phyloP scores from a whole-genome alignment of 2,113 vertebrate species.

The Hypocryptadius cinnamomeus region DNA sequence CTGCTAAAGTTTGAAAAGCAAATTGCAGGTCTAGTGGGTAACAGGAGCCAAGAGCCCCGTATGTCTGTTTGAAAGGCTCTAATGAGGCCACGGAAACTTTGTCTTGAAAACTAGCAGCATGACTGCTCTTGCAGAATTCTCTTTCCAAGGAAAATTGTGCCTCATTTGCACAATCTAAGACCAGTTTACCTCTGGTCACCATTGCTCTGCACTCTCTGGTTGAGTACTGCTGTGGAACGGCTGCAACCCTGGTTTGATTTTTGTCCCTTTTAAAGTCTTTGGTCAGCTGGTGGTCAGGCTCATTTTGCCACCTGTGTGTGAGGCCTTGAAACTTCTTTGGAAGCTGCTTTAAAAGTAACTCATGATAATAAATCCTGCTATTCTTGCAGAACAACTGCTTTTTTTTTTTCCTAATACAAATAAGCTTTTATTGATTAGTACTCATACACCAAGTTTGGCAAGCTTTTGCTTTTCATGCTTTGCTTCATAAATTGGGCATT shows the following conservation, averaged over 20 bases:
- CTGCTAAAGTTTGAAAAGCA: neutral
- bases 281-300: neutral
- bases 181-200: neutral
- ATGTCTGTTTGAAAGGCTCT: neutral
- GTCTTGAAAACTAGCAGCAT: neutral
- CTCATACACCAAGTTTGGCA: neutral
- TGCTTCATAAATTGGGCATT: neutral
- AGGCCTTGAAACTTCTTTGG: neutral
- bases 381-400: neutral
- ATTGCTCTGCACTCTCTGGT: neutral
- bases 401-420: neutral
- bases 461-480: neutral
- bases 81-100: neutral
- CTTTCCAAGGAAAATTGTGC: neutral
- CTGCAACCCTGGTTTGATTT: neutral
- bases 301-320: neutral
- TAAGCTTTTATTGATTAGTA: neutral
- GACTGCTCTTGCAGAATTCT: neutral
- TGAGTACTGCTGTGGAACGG: neutral
- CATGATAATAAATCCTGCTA: neutral
- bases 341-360: neutral
- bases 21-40: neutral
- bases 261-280: neutral
- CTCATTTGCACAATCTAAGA: neutral
- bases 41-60: fast-evolving